Base-by-base conservation (phyloP, 2,113 vertebrate species). In the Callopanchax toddi region DNA sequence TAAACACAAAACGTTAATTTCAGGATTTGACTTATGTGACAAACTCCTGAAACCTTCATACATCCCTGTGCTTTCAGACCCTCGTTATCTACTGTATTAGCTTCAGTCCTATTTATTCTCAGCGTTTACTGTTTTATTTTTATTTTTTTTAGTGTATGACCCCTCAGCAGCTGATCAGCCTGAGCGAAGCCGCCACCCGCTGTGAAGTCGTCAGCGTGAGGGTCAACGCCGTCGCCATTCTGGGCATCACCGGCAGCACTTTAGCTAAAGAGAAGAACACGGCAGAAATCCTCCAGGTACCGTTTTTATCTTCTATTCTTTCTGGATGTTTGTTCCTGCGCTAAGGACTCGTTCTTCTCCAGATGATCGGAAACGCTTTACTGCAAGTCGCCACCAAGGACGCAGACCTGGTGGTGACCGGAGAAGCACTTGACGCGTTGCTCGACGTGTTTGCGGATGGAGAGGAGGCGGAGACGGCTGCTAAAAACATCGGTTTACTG, bases 361-460 rank as follows among this genome's bases (percentile, higher is more conserved):
- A 99, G 97, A 90, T 94, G 85, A 95, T 97, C 18, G 97, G 97
- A 63, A 93, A 81, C 54, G 96, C 94, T 54, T 93, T 99, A 71
- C 93, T 99, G 43, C 91, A 94, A 44, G 93, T 98, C 6, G 93
- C 94, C 21, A 90, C 90, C 9, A 96, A 86, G 77, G 96, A 99
- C 12, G 22, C 87, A 16, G 93, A 94, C 63, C 91, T 99, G 29
- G 94, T 98, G 22, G 97, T 97, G 25, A 92, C 91, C 3, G 97
- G 96, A 43, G 97, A 97, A 85, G 95, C 96, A 11, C 89, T 99
- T 60, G 97, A 99, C 49, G 96, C 97, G 26, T 86, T 99, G 77
- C 95, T 99, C 63, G 97, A 99, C 23, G 96, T 98, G 17, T 99
- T 99, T 74, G 97, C 96, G 2, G 97, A 99, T 49, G 97, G 97